These are phyloP conservation scores for Lepus oiostolus DNA, from an alignment of 2,797 vertebrate genomes.

Conservation along the genomic window DNA sequence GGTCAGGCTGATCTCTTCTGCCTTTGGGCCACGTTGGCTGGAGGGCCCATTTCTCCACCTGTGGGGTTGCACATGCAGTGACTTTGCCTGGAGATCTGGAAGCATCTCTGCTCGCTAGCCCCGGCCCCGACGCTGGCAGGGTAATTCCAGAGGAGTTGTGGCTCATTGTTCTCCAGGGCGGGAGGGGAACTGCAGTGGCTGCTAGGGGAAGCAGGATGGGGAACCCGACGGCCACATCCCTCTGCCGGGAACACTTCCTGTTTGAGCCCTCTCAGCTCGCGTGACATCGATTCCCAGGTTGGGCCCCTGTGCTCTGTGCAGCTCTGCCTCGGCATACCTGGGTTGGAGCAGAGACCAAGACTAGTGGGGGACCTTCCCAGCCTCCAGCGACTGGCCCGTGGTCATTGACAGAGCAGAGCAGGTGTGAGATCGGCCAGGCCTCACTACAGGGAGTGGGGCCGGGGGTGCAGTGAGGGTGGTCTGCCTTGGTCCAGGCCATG, in stretches of 20 bases:
- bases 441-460: neutral
- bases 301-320: neutral
- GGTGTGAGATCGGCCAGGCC: neutral
- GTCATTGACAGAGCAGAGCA: neutral
- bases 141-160: slow-evolving; percentile 69
- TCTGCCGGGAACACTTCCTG: slow-evolving; percentile 13
- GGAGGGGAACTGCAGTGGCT: slow-evolving; percentile 59
- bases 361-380: neutral
- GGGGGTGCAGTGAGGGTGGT: neutral
- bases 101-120: neutral
- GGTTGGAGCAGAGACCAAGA: too few relatives aligned
- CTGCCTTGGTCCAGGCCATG: neutral
- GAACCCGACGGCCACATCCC: neutral
- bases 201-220: neutral
- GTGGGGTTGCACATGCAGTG: neutral
- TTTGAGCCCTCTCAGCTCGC: neutral
- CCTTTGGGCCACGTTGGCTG: neutral
- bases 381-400: neutral
- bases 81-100: neutral
- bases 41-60: neutral
- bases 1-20: neutral
- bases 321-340: neutral
- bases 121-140: slow-evolving; percentile 25
- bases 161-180: slow-evolving; percentile 61
- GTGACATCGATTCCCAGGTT: neutral